Evolutionary conservation across 2,797 vertebrate genomes (phyloP).

Genomic region (Sebastolobus alascanus): DNA sequence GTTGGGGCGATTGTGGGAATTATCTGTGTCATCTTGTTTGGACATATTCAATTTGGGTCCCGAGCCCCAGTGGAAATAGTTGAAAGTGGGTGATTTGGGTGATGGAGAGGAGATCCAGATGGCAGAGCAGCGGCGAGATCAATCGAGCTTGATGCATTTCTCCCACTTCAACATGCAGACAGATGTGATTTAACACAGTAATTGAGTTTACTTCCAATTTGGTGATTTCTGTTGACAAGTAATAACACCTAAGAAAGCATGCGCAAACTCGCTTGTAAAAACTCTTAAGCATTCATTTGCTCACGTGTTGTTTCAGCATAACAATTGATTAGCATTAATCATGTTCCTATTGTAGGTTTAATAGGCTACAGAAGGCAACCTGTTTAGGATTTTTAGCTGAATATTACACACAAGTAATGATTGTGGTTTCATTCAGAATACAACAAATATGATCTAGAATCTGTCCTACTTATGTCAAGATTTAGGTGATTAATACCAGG

Average conservation of each 20-base stretch:
- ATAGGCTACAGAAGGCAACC: background rate
- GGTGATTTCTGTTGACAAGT: conserved; percentile 71
- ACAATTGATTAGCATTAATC: background rate
- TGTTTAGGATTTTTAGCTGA: background rate
- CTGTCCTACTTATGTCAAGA: background rate
- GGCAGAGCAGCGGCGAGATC: conserved; percentile 81
- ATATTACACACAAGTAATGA: conserved; percentile 2
- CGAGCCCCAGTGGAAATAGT: conserved; percentile 84
- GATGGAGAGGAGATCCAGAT: conserved; percentile 83
- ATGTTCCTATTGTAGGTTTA: background rate
- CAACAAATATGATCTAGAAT: background rate
- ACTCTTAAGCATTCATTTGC: conserved; percentile 26
- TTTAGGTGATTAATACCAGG: background rate
- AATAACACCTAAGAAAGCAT: conserved; percentile 57
- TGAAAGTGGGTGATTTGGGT: conserved; percentile 84
- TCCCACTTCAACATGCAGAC: conserved; percentile 75
- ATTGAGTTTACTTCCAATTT: conserved; percentile 76
- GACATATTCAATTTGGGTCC: conserved; percentile 90
- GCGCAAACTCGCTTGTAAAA: conserved; percentile 39
- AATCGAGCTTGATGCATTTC: conserved; percentile 78
- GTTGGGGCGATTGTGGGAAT: conserved; percentile 89
- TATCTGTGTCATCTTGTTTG: conserved; percentile 89
- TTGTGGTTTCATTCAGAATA: background rate
- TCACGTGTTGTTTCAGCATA: conserved; percentile 16
- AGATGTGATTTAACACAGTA: conserved; percentile 81